A percentile compares a stretch with the other conserved stretches of the same genome.
Evolutionary conservation across 2,888 invertebrate genomes (phyloP).

Genomic region (Napeogenes sylphis): DNA sequence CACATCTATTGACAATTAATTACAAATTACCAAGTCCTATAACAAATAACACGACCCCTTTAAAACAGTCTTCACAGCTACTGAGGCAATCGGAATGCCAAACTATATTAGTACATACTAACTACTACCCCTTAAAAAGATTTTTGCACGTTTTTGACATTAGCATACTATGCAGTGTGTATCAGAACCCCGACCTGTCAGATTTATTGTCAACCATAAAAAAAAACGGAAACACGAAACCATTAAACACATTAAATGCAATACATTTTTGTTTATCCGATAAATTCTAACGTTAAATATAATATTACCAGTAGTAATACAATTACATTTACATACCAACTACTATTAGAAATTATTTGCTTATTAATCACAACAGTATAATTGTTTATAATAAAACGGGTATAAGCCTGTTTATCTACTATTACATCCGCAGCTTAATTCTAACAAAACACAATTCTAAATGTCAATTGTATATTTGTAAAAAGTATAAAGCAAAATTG

Average conservation of each 20-base stretch:
- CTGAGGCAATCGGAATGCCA: conserved; percentile 27
- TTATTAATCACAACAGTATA: conserved; percentile 58
- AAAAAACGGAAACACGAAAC: conserved; percentile 40
- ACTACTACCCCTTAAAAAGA: conserved; percentile 17
- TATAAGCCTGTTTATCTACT: conserved; percentile 34
- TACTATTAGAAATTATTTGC: conserved; percentile 55
- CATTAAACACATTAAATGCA: conserved; percentile 69
- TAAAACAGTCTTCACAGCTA: conserved; percentile 18
- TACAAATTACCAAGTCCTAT: conserved; percentile 7
- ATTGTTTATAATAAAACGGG: conserved; percentile 41
- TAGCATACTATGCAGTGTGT: conserved; percentile 8
- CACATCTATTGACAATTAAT: background rate
- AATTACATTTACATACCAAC: conserved; percentile 53
- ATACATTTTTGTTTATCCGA: conserved; percentile 46
- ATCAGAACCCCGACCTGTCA: conserved; percentile 16
- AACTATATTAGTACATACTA: conserved; percentile 24
- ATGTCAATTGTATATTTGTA: too few relatives aligned
- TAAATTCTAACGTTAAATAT: conserved; percentile 53
- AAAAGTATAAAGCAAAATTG: conserved; percentile 5
- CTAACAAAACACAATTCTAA: conserved; percentile 8
- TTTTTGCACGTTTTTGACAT: conserved; percentile 5
- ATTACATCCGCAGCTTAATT: conserved; percentile 28
- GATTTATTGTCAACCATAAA: conserved; percentile 40
- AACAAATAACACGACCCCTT: conserved; percentile 4
- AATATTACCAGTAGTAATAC: conserved; percentile 53